These are phyloP conservation scores for Sceloporus undulatus DNA, from an alignment of 2,113 vertebrate species.

Conservation along the genomic window DNA sequence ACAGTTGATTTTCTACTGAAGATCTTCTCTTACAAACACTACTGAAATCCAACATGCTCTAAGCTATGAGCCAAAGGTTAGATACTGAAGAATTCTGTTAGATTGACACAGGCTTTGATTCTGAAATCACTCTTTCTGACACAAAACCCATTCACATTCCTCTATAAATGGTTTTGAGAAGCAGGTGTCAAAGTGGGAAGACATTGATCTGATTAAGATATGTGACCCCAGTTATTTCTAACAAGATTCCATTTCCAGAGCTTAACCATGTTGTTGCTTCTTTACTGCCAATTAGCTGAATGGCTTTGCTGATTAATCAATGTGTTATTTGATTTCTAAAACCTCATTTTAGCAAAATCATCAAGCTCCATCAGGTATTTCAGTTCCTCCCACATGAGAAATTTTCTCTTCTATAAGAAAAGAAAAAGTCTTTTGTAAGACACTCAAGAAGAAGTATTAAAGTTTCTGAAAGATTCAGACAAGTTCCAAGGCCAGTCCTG, in stretches of 20 bases:
- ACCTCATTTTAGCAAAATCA: not conserved
- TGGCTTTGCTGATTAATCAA: not conserved
- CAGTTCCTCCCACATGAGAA: not conserved
- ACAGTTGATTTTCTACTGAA: not conserved
- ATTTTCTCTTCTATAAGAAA: not conserved
- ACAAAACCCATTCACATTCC: not conserved
- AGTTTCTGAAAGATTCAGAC: too few species aligned
- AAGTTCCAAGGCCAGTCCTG: too few species aligned
- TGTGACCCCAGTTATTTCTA: slow-evolving; percentile 11
- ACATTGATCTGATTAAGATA: not conserved
- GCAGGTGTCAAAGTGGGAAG: not conserved
- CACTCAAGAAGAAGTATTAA: too few species aligned
- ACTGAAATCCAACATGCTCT: not conserved
- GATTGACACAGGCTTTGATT: slow-evolving; percentile 14
- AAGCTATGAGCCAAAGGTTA: not conserved
- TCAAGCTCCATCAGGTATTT: not conserved
- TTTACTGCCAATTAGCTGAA: not conserved
- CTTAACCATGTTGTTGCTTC: not conserved
- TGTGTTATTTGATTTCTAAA: not conserved
- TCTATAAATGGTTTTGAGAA: not conserved
- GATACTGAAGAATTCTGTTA: not conserved
- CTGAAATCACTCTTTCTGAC: not conserved
- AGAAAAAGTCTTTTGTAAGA: too few species aligned
- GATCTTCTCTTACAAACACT: not conserved
- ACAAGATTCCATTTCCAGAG: not conserved